Percentiles rank a stretch among this genome's conserved stretches.
These are phyloP conservation scores for Trematocara nigrifrons DNA, from an alignment of 2,113 vertebrate species.

Conservation along the genomic window DNA sequence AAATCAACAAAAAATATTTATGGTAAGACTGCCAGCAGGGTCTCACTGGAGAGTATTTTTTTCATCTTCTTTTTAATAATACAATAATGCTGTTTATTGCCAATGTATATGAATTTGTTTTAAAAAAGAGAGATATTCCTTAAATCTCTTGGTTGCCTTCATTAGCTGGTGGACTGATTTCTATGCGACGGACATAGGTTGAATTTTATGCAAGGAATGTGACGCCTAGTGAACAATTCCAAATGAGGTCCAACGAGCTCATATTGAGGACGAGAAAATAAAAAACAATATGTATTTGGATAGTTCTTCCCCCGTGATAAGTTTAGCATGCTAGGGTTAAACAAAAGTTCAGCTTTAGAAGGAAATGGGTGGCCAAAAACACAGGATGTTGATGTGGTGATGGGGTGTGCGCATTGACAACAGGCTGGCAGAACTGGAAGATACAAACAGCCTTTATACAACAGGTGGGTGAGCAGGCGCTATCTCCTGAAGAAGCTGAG, in stretches of 20 bases:
- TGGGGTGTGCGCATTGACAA: neutral
- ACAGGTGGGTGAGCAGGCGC: neutral
- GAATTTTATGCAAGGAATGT: neutral
- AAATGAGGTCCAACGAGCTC: neutral
- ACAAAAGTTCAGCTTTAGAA: neutral
- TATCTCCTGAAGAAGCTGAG: neutral
- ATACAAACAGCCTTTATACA: neutral
- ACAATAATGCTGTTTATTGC: neutral
- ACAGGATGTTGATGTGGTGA: neutral
- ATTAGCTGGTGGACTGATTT: neutral
- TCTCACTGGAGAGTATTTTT: neutral
- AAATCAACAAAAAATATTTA: neutral
- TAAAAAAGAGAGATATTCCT: fast-evolving
- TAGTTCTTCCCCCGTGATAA: neutral
- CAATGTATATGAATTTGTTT: neutral
- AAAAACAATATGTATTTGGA: neutral
- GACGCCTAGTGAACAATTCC: neutral
- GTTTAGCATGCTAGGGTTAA: neutral
- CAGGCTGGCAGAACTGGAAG: neutral
- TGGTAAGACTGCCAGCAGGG: neutral
- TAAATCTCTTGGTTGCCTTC: neutral
- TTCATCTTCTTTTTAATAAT: neutral
- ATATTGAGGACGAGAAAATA: neutral
- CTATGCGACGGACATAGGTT: fast-evolving
- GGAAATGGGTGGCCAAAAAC: neutral